Conservation (phyloP, 2,888 invertebrate species). For the Eutolmus rufibarbis region DNA sequence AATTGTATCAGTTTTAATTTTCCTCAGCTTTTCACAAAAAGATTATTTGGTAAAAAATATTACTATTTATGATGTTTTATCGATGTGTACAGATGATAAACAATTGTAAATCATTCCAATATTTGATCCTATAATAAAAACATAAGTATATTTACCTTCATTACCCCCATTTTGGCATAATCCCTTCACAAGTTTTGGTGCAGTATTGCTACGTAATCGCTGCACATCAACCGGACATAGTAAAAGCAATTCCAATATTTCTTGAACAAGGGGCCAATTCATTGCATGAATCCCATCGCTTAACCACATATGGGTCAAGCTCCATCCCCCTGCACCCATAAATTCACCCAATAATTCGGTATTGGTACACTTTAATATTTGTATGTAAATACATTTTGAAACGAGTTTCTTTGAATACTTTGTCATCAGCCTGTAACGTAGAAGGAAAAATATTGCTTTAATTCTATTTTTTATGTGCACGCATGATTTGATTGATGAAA, state of each 20-base stretch:
- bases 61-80: background rate
- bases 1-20: background rate
- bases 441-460: background rate
- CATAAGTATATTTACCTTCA: constrained; percentile 70
- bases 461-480: background rate
- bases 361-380: constrained; percentile 87
- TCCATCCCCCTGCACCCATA: constrained; percentile 92
- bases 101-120: background rate
- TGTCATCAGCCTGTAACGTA: constrained; percentile 84
- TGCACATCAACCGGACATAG: constrained; percentile 91
- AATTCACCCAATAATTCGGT: constrained; percentile 84
- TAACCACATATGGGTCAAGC: constrained; percentile 87
- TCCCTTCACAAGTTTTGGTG: constrained; percentile 90
- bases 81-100: background rate
- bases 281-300: constrained; percentile 83
- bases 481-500: background rate
- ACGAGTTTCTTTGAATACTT: constrained; percentile 95
- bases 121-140: background rate
- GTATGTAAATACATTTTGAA: constrained; percentile 93
- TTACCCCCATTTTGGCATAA: constrained; percentile 83
- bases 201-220: constrained; percentile 87
- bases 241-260: constrained; percentile 83
- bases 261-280: constrained; percentile 87
- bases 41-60: background rate
- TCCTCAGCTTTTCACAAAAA: background rate